These are phyloP conservation scores for Musca domestica DNA, from an alignment of 1,140 invertebrate species.

Conservation along the genomic window DNA sequence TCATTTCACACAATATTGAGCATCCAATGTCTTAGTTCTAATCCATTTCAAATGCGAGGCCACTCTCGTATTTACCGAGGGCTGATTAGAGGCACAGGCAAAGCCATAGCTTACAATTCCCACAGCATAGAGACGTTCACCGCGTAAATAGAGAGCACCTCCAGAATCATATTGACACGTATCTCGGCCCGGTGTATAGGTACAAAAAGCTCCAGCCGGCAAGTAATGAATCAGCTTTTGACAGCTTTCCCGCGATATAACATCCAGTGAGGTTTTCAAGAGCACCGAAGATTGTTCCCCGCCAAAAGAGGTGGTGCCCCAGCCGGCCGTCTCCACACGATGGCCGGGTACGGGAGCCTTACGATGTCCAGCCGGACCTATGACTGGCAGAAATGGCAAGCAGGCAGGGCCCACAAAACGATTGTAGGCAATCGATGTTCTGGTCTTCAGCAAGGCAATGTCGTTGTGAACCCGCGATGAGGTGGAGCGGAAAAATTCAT, in stretches of 20 bases:
- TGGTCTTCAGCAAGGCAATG: slow-evolving; percentile 42
- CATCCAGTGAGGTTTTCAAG: slow-evolving; percentile 43
- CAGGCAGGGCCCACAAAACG: slow-evolving; percentile 47
- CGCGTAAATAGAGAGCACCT: slow-evolving; percentile 42
- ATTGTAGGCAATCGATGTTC: slow-evolving; percentile 37
- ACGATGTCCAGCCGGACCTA: slow-evolving; percentile 22
- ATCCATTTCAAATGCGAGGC: slow-evolving; percentile 70
- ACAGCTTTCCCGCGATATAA: slow-evolving; percentile 36
- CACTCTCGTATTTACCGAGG: slow-evolving; percentile 69
- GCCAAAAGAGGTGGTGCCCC: slow-evolving; percentile 50
- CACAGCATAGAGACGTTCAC: slow-evolving; percentile 52
- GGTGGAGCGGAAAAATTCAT: slow-evolving; percentile 39
- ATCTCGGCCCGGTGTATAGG: slow-evolving; percentile 44
- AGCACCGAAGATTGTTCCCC: slow-evolving; percentile 42
- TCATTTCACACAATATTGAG: slow-evolving; percentile 41
- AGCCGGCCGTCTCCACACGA: slow-evolving; percentile 42
- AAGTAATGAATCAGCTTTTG: slow-evolving; percentile 25
- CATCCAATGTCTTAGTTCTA: slow-evolving; percentile 54
- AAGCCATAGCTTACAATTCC: slow-evolving; percentile 68
- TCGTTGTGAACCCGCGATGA: slow-evolving; percentile 40
- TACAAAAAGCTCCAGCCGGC: slow-evolving; percentile 42
- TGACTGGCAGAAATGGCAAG: slow-evolving; percentile 29
- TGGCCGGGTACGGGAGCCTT: slow-evolving; percentile 33
- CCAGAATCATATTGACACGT: slow-evolving; percentile 52
- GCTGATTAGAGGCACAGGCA: slow-evolving; percentile 58